Conservation (phyloP, 2,797 vertebrate genomes). For the Peromyscus nudipes region DNA sequence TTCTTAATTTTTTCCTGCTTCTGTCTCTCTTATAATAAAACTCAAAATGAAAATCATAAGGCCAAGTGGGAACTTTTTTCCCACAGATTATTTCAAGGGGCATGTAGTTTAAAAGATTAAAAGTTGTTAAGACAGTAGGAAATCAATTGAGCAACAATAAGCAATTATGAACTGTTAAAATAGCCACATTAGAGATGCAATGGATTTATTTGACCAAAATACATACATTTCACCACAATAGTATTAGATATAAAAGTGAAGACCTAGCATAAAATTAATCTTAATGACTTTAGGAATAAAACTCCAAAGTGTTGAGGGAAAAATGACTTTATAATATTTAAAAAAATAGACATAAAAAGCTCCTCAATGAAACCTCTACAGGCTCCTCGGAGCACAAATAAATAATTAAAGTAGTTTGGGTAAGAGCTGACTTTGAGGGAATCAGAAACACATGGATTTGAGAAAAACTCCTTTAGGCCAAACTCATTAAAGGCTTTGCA, state of each 20-base stretch:
- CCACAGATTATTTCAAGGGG: neutral
- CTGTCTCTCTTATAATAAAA: slow-evolving; percentile 38
- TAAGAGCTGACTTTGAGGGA: slow-evolving; percentile 66
- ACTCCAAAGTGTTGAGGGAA: neutral
- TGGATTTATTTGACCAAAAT: neutral
- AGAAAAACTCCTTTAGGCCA: slow-evolving; percentile 76
- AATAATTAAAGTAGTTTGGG: slow-evolving; percentile 79
- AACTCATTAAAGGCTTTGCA: slow-evolving; percentile 79
- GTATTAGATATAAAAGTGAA: neutral
- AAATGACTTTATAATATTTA: slow-evolving; percentile 34
- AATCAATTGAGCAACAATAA: slow-evolving; percentile 69
- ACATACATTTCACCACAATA: neutral
- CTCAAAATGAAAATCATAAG: slow-evolving; percentile 83
- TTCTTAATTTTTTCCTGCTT: slow-evolving; percentile 71
- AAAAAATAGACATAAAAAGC: slow-evolving; percentile 58
- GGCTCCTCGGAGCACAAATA: slow-evolving; percentile 66
- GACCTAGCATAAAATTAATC: neutral
- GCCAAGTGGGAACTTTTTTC: slow-evolving; percentile 61
- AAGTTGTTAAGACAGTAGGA: neutral
- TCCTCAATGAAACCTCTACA: slow-evolving; percentile 60
- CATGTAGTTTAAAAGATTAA: slow-evolving; percentile 75
- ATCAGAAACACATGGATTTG: slow-evolving; percentile 79
- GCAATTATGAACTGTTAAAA: slow-evolving; percentile 64
- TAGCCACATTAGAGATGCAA: neutral
- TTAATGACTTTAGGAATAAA: neutral